Percentiles rank a stretch among this genome's conserved stretches.
These are phyloP conservation scores for Prosapia bicincta DNA, from an alignment of 2,888 invertebrate species.

Conservation along the genomic window DNA sequence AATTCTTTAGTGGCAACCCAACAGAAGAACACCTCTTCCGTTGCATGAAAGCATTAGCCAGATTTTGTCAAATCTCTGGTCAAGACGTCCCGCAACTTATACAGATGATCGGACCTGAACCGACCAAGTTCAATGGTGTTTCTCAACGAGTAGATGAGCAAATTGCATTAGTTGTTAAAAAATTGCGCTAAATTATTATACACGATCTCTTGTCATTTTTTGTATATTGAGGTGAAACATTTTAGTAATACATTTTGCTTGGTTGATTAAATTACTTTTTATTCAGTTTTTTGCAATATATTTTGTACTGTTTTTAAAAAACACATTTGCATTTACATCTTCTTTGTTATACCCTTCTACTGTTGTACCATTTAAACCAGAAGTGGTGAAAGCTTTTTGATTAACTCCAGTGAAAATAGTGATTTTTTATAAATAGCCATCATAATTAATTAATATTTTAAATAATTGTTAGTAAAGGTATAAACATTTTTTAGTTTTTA, in stretches of 20 bases:
- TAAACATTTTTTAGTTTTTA: no score
- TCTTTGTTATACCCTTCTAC: no score
- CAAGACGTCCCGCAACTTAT: conserved; percentile 85
- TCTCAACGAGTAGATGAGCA: conserved; percentile 78
- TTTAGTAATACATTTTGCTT: neutral
- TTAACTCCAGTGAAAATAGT: no score
- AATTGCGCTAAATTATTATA: conserved; percentile 14
- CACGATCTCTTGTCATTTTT: neutral
- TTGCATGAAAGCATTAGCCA: conserved; percentile 71
- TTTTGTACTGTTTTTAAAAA: neutral
- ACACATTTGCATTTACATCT: neutral
- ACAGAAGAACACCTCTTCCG: conserved; percentile 76
- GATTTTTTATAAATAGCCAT: no score
- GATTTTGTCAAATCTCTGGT: conserved; percentile 69
- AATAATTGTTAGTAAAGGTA: no score
- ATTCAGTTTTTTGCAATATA: neutral
- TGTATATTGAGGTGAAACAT: no score
- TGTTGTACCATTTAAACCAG: no score
- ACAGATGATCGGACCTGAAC: conserved; percentile 87
- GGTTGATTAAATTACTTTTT: neutral
- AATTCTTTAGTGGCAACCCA: conserved; percentile 77
- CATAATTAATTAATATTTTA: no score
- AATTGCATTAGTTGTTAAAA: conserved; percentile 67
- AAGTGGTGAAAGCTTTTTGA: no score
- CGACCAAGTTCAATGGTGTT: conserved; percentile 74